A percentile compares a stretch with the other conserved stretches of the same genome.
phyloP scores from a whole-genome alignment of 2,888 invertebrate species.

The Hermaeophaga mercurialis region DNA sequence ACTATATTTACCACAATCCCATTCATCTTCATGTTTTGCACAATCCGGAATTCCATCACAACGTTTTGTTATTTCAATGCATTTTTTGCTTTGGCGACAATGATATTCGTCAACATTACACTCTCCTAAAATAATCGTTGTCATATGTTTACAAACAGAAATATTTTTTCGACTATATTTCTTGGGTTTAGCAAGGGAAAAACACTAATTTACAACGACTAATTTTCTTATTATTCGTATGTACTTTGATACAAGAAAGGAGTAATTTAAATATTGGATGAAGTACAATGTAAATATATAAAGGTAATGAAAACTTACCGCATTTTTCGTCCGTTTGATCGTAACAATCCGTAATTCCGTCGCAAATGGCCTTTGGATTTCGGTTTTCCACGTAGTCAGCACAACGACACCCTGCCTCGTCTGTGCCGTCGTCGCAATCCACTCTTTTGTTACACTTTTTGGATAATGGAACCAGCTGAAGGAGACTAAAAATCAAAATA shows the following conservation, averaged over 20 bases:
- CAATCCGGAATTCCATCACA: constrained; percentile 74
- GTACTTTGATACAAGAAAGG: neutral
- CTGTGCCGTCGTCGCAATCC: constrained; percentile 84
- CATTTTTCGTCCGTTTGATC: constrained; percentile 82
- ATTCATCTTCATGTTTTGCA: constrained; percentile 74
- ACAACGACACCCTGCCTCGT: constrained; percentile 76
- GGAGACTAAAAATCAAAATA: constrained; percentile 62
- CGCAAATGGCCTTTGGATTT: constrained; percentile 68
- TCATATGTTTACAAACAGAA: no score
- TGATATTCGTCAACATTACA: constrained; percentile 62
- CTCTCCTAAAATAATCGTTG: constrained; percentile 63
- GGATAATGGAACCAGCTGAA: constrained; percentile 65
- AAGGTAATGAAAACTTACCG: constrained; percentile 58
- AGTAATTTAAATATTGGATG: neutral
- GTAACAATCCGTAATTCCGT: constrained; percentile 74
- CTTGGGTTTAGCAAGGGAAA: no score
- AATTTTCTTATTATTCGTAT: neutral
- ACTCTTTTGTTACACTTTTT: constrained; percentile 70
- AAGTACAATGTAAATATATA: neutral
- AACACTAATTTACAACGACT: no score
- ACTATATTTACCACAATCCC: constrained; percentile 73
- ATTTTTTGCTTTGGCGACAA: constrained; percentile 68
- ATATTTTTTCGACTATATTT: no score
- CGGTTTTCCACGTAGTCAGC: constrained; percentile 66
- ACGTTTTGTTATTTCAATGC: constrained; percentile 64